These are phyloP conservation scores for Hylaea fasciaria DNA, from an alignment of 2,888 invertebrate genomes.

Conservation along the genomic window DNA sequence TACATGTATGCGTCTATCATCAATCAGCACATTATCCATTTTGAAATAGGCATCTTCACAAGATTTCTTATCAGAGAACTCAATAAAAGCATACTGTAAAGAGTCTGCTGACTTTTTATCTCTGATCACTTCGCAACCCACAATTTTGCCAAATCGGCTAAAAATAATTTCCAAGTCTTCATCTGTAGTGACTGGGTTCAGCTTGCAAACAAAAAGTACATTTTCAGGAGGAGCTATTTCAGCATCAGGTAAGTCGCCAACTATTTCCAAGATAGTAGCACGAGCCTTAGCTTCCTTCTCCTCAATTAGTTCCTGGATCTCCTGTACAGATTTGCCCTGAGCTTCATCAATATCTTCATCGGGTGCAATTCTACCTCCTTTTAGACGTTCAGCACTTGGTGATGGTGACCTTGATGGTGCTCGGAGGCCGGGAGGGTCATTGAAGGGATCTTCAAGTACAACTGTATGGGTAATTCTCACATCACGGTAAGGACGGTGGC, in stretches of 20 bases:
- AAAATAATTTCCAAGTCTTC: slow-evolving; percentile 99
- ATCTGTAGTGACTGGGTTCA: slow-evolving; percentile 99
- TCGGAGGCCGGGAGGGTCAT: slow-evolving; percentile 91
- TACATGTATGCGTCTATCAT: slow-evolving; percentile 99
- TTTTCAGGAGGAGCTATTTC: slow-evolving; percentile 99
- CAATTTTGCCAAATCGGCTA: slow-evolving; percentile 96
- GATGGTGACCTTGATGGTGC: slow-evolving; percentile 95
- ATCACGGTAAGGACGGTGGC: slow-evolving; percentile 96
- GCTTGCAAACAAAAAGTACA: slow-evolving; percentile 99
- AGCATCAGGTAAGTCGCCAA: slow-evolving; percentile 98
- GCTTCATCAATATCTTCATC: slow-evolving; percentile 97
- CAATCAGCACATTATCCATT: slow-evolving; percentile 99
- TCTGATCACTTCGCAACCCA: slow-evolving; percentile 97
- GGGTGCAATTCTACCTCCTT: slow-evolving; percentile 95
- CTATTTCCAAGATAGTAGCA: slow-evolving; percentile 99
- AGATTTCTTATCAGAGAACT: slow-evolving; percentile 95
- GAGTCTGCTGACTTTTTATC: slow-evolving; percentile 97
- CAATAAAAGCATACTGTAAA: slow-evolving; percentile 99
- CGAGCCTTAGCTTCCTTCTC: slow-evolving; percentile 97
- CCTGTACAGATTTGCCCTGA: slow-evolving; percentile 92
- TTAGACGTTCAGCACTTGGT: slow-evolving; percentile 91
- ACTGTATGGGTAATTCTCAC: slow-evolving; percentile 98
- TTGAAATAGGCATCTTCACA: slow-evolving; percentile 99
- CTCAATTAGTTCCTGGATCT: slow-evolving; percentile 94
- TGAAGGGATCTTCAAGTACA: slow-evolving; percentile 97